Conservation (phyloP, 2,888 invertebrate genomes). For the Trissolcus brochymenae region DNA sequence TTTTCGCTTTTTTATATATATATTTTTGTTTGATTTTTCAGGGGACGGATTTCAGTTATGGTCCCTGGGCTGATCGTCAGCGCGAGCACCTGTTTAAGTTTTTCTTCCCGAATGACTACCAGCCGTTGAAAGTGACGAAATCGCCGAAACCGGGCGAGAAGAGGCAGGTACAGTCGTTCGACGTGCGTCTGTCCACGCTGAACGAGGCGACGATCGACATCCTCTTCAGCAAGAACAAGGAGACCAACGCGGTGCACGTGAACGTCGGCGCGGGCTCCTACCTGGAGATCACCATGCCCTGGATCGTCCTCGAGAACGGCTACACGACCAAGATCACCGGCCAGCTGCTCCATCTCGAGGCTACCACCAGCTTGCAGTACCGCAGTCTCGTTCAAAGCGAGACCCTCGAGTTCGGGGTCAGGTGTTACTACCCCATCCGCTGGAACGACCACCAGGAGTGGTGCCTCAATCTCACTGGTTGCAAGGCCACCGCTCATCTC, state of each 20-base stretch:
- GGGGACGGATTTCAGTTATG: conserved; percentile 96
- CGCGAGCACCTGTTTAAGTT: conserved; percentile 96
- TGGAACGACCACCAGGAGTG: conserved; percentile 99
- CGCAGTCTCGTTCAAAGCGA: conserved; percentile 95
- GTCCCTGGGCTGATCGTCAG: conserved; percentile 99
- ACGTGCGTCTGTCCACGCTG: conserved; percentile 91
- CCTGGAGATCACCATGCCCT: conserved; percentile 96
- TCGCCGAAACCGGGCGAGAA: conserved; percentile 91
- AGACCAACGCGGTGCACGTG: conserved; percentile 97
- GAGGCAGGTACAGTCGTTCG: conserved; percentile 93
- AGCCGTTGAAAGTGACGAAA: conserved; percentile 87
- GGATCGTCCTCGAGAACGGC: conserved; percentile 92
- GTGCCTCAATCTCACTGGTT: conserved; percentile 93
- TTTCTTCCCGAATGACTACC: conserved; percentile 94
- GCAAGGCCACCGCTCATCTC: conserved; percentile 94
- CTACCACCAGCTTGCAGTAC: conserved; percentile 95
- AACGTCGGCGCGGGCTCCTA: conserved; percentile 97
- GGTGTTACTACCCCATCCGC: conserved; percentile 90
- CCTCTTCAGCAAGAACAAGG: conserved; percentile 95
- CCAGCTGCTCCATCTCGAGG: conserved; percentile 94
- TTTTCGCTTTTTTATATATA: neutral
- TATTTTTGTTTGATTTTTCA: conserved; percentile 69
- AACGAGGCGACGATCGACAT: conserved; percentile 97
- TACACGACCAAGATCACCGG: conserved; percentile 95
- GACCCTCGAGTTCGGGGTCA: conserved; percentile 93